Evolutionary conservation across 2,113 vertebrate genomes (phyloP), one percentile per base, ranked within the genome.

Genomic region (Anhinga rufa): DNA sequence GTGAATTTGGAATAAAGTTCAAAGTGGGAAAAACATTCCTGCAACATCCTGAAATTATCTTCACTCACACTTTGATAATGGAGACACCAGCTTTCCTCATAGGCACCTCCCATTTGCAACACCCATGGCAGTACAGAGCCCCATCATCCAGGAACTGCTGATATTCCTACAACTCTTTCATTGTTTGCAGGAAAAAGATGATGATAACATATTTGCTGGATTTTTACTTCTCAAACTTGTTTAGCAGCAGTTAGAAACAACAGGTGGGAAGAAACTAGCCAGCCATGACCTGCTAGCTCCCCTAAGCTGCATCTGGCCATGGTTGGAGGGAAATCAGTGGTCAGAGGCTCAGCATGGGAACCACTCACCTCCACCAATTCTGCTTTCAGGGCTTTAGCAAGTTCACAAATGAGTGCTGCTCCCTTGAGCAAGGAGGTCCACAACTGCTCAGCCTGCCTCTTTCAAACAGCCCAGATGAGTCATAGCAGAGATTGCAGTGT

Each of bases 401-500:
- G 54, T 87, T 89, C 82, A 82, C 78, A 40, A 54, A 85, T 78
- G 70, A 97, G 54, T 70, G 66, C 84, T 74, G 62, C 66, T 93
- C 65, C 80, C 83, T 86, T 60, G 77, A 93, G 77, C 69, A 65
- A 93, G 71, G 76, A 95, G 91, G 82, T 95, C 94, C 71, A 62
- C 66, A 76, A 69, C 66, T 88, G 55, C 68, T 96, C 74, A 74
- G 74, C 61, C 88, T 79, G 57, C 22, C 69, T 94, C 58, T 77
- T 86, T 76, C 89, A 82, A 81, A 24, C 81, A 89, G 87, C 70
- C 81, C 66, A 76, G 78, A 91, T 96, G 96, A 97, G 78, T 96
- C 97, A 96, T 72, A 91, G 66, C 74, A 96, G 91, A 93, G 92
- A 95, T 51, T 86, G 77, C 86, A 80, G 57, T 62, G 70, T 44